Conservation (phyloP, 2,888 invertebrate genomes). For the Eudemis profundana region DNA sequence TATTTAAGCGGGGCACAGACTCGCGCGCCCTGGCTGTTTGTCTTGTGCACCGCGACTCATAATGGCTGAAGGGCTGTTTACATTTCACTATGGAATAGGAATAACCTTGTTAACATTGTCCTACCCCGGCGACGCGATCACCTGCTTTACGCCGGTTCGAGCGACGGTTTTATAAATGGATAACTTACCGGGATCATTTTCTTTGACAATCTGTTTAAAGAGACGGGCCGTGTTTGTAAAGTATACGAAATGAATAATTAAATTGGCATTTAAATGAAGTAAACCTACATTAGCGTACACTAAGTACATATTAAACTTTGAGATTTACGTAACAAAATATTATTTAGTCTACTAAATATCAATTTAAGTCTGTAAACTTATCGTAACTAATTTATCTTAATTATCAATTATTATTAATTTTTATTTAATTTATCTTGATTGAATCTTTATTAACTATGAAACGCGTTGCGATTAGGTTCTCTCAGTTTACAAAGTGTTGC, state of each 20-base stretch:
- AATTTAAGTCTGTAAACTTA: background rate
- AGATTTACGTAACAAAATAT: background rate
- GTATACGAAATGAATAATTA: slow-evolving; percentile 1
- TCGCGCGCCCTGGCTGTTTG: slow-evolving; percentile 68
- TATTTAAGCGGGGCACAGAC: slow-evolving; percentile 71
- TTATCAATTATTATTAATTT: background rate
- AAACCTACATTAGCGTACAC: background rate
- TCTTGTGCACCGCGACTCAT: slow-evolving; percentile 73
- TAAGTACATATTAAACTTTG: slow-evolving; percentile 2
- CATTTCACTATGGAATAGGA: slow-evolving; percentile 71
- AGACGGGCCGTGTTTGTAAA: background rate
- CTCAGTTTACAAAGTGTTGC: background rate
- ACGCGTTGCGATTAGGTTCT: background rate
- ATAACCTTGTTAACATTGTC: slow-evolving; percentile 74
- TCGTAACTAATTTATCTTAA: background rate
- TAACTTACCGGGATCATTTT: slow-evolving; percentile 33
- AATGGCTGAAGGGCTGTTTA: slow-evolving; percentile 75
- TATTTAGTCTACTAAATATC: background rate
- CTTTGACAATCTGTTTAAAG: slow-evolving; percentile 32
- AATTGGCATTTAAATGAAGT: background rate
- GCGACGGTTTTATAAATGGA: slow-evolving; percentile 30
- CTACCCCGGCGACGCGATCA: slow-evolving; percentile 47
- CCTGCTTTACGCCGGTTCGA: slow-evolving; percentile 47
- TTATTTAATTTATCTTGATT: background rate
- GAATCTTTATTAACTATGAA: background rate